These are phyloP conservation scores for Peromyscus attwateri DNA, from an alignment of 2,797 vertebrate genomes.

Conservation along the genomic window DNA sequence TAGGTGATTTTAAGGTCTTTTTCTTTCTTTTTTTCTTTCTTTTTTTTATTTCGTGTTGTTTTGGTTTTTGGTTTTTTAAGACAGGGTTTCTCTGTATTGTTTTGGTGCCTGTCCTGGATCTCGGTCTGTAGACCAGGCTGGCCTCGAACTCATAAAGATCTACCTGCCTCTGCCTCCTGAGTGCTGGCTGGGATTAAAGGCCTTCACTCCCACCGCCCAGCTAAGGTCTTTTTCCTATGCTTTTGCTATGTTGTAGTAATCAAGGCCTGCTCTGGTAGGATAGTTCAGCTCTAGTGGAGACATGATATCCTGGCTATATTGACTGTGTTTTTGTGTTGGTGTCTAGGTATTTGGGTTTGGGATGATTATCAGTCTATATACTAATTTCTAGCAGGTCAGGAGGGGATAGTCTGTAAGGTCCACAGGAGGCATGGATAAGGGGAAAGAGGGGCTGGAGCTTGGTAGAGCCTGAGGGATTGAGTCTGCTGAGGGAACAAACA, in stretches of 20 bases:
- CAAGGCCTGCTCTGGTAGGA: rapidly evolving
- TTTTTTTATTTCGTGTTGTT: too few relatives aligned
- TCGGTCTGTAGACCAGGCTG: too few relatives aligned
- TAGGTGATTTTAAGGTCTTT: background rate
- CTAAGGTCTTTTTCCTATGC: background rate
- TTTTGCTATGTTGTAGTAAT: background rate
- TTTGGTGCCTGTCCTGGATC: too few relatives aligned
- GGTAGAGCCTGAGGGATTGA: background rate
- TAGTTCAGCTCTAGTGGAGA: background rate
- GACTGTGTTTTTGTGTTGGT: background rate
- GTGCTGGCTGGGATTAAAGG: too few relatives aligned
- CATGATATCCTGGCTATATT: background rate
- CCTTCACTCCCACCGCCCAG: too few relatives aligned
- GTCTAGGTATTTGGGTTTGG: background rate
- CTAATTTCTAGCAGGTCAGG: background rate
- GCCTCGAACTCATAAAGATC: too few relatives aligned
- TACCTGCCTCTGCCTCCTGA: too few relatives aligned
- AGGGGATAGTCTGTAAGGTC: background rate
- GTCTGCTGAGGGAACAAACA: background rate
- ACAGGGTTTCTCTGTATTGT: too few relatives aligned
- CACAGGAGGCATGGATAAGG: background rate
- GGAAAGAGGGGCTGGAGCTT: background rate
- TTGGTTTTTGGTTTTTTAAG: too few relatives aligned
- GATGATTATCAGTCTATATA: too few relatives aligned
- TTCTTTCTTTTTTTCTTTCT: too few relatives aligned